Base-by-base conservation (phyloP, 2,113 vertebrate species). In the Corythaeola cristata region DNA sequence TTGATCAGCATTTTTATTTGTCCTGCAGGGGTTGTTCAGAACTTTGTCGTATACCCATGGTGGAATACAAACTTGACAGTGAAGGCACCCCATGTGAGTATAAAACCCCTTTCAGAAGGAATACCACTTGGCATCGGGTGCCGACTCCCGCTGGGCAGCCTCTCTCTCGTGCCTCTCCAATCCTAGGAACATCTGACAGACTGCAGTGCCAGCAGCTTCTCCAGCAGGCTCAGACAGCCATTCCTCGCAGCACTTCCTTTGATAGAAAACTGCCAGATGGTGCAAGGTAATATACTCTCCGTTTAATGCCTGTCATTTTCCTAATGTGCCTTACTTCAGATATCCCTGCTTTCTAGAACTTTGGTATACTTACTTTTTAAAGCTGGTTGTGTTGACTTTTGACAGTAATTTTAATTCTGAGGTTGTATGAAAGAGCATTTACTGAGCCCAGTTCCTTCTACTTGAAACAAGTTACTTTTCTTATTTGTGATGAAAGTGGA, bases 1-100 rank as follows among this genome's bases (percentile, higher is more conserved):
- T 32, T 95, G 52, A 95, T 95, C 22, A 53, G 41, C 5, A 0
- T 55, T 90, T 86, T 86, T 55, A 44, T 97, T 28, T 96, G 18
- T 93, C 68, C 76, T 26, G 3, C 97, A 99, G 99, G 98, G 99
- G 99, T 75, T 99, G 99, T 95, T 99, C 99, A 12, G 99, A 99
- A 98, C 99, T 99, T 33, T 99, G 99, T 97, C 98, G 99, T 82
- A 99, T 99, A 88, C 99, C 99, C 73, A 99, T 99, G 99, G 99
- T 99, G 89, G 99, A 99, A 95, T 99, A 99, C 96, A 99, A 99
- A 96, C 98, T 99, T 35, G 99, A 99, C 98, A 99, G 99, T 6
- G 99, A 99, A 97, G 99, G 99, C 32, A 99, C 99, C 11, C 99
- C 99, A 80, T 99, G 99, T 58, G 99, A 99, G 97, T 99, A 99